phyloP scores from a whole-genome alignment of 2,888 invertebrate species.

The Seira musarum region DNA sequence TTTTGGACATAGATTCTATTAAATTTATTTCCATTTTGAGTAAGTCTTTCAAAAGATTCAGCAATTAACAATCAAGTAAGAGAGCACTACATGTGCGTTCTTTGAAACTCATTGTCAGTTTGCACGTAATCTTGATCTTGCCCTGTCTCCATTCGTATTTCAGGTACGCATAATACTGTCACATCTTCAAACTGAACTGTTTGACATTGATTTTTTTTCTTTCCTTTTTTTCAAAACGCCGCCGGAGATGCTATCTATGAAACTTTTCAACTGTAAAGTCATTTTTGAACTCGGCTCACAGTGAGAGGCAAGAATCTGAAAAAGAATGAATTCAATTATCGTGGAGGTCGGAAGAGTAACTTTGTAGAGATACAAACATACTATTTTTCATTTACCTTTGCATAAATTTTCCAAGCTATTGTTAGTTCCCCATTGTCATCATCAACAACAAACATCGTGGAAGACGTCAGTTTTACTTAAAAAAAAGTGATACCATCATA shows the following conservation, averaged over 20 bases:
- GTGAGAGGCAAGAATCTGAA: constrained; percentile 44
- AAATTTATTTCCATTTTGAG: too few relatives aligned
- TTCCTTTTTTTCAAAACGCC: constrained; percentile 30
- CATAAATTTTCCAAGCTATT: background rate
- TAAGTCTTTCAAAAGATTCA: too few relatives aligned
- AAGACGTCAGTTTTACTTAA: too few relatives aligned
- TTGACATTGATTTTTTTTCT: constrained; percentile 68
- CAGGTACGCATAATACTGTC: background rate
- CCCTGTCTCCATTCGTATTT: background rate
- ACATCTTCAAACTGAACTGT: constrained; percentile 27
- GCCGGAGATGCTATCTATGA: constrained; percentile 68
- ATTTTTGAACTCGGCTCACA: constrained; percentile 68
- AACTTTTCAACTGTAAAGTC: constrained; percentile 69
- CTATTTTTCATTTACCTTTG: too few relatives aligned
- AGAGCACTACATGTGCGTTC: too few relatives aligned
- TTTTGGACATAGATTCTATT: too few relatives aligned
- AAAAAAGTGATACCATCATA: too few relatives aligned
- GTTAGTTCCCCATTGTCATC: too few relatives aligned
- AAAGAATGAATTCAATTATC: constrained; percentile 6
- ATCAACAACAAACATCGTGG: too few relatives aligned
- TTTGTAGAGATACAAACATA: background rate
- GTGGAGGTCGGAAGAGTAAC: background rate
- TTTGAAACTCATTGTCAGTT: too few relatives aligned
- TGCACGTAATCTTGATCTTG: background rate
- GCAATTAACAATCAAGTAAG: too few relatives aligned